Evolutionary conservation across 2,888 invertebrate species (phyloP).

Genomic region (Drosophila greeni): DNA sequence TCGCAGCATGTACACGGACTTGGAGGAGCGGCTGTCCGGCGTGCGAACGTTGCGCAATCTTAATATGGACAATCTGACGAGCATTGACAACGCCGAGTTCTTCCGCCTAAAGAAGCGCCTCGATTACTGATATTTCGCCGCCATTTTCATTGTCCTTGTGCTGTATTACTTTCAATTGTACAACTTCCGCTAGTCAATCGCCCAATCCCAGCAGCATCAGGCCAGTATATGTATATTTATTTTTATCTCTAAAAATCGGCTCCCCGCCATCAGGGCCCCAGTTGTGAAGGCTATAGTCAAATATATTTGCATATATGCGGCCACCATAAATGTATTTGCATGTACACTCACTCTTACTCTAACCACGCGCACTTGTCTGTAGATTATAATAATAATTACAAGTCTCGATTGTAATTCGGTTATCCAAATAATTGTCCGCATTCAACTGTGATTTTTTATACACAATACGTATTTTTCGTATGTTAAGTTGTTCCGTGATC

Average conservation of each 20-base stretch:
- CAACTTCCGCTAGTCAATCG: constrained; percentile 72
- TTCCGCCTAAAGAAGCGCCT: constrained; percentile 75
- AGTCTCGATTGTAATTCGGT: constrained; percentile 14
- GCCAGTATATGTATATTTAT: constrained; percentile 1
- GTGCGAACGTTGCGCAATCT: constrained; percentile 73
- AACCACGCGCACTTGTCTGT: constrained; percentile 1
- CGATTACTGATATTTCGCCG: constrained; percentile 78
- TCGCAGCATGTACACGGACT: constrained; percentile 76
- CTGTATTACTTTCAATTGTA: constrained; percentile 77
- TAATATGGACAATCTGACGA: constrained; percentile 73
- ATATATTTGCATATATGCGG: constrained; percentile 18
- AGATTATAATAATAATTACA: constrained; percentile 24
- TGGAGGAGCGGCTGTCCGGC: constrained; percentile 75
- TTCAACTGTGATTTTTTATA: constrained; percentile 44
- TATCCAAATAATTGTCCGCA: constrained; percentile 29
- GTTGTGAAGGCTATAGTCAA: constrained; percentile 24
- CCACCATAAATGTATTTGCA: constrained; percentile 10
- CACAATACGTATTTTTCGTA: constrained; percentile 20
- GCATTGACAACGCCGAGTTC: constrained; percentile 75
- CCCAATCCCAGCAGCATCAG: constrained; percentile 2
- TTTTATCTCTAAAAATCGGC: constrained; percentile 17
- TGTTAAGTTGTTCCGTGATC: constrained; percentile 25
- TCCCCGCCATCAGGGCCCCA: constrained; percentile 5
- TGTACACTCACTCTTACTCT: constrained; percentile 19
- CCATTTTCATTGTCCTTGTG: constrained; percentile 76